phyloP scores from a whole-genome alignment of 1,140 invertebrate species.

The Aphelenchoides besseyi region DNA sequence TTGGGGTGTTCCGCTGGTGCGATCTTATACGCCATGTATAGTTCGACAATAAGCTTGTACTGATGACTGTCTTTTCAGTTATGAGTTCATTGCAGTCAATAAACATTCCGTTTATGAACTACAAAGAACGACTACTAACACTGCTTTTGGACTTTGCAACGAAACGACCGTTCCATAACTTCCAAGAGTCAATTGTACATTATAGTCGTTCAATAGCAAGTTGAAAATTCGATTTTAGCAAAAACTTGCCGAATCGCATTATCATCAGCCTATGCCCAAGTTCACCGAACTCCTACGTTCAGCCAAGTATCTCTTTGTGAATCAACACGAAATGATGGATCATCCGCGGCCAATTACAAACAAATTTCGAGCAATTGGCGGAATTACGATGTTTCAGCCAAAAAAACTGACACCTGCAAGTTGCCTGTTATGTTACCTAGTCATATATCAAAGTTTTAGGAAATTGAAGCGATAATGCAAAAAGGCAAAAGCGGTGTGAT shows the following conservation, averaged over 20 bases:
- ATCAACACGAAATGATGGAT: constrained; percentile 11
- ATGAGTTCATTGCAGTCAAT: not conserved
- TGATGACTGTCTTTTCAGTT: not conserved
- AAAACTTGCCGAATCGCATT: constrained; percentile 6
- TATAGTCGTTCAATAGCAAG: not conserved
- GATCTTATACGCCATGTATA: not conserved
- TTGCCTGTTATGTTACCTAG: too few relatives aligned
- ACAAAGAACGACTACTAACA: not conserved
- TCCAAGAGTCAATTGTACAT: not conserved
- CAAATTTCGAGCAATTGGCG: constrained; percentile 22
- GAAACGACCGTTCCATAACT: not conserved
- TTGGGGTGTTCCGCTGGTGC: not conserved
- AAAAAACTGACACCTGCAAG: not conserved
- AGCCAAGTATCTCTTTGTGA: constrained; percentile 23
- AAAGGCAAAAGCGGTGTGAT: constrained; percentile 14
- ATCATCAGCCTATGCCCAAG: not conserved
- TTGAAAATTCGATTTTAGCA: not conserved
- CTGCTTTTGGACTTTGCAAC: not conserved
- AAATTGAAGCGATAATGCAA: constrained; percentile 21
- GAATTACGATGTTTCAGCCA: not conserved
- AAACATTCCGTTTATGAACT: not conserved
- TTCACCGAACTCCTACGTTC: constrained; percentile 8
- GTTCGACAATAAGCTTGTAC: too few relatives aligned
- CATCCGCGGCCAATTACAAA: constrained; percentile 23
- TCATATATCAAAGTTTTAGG: too few relatives aligned